A percentile compares a stretch with the other conserved stretches of the same genome.
phyloP scores from a whole-genome alignment of 2,797 vertebrate species.

The Ceryle rudis region DNA sequence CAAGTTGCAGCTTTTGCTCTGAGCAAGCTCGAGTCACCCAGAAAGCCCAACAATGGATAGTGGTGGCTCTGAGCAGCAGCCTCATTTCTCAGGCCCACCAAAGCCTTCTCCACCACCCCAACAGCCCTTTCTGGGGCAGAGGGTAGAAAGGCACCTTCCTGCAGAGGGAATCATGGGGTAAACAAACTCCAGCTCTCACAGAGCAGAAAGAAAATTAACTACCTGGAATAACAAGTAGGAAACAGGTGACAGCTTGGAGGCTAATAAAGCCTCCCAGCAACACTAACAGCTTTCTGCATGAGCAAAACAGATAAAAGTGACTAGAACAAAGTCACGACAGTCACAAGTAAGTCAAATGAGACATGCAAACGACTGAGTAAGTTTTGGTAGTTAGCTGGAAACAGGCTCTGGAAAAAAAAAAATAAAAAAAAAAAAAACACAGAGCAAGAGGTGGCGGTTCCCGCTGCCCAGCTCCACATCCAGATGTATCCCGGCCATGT shows the following conservation, averaged over 20 bases:
- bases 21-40: background rate
- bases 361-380: background rate
- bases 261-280: constrained; percentile 30
- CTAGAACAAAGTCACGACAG: constrained; percentile 46
- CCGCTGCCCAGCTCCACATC: background rate
- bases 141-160: background rate
- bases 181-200: background rate
- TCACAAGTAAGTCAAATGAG: background rate
- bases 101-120: background rate
- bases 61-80: accelerated
- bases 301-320: constrained; percentile 34
- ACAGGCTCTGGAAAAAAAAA: background rate
- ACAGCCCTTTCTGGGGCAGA: background rate
- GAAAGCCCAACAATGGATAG: background rate
- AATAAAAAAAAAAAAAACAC: background rate
- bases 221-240: constrained; percentile 27
- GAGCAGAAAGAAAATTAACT: background rate
- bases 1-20: constrained; percentile 30
- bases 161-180: background rate
- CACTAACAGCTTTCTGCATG: background rate
- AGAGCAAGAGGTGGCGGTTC: background rate
- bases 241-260: background rate
- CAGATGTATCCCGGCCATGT: accelerated
- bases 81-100: background rate
- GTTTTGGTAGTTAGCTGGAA: background rate